Evolutionary conservation across 2,888 invertebrate genomes (phyloP).

Genomic region (Tetragonisca angustula): DNA sequence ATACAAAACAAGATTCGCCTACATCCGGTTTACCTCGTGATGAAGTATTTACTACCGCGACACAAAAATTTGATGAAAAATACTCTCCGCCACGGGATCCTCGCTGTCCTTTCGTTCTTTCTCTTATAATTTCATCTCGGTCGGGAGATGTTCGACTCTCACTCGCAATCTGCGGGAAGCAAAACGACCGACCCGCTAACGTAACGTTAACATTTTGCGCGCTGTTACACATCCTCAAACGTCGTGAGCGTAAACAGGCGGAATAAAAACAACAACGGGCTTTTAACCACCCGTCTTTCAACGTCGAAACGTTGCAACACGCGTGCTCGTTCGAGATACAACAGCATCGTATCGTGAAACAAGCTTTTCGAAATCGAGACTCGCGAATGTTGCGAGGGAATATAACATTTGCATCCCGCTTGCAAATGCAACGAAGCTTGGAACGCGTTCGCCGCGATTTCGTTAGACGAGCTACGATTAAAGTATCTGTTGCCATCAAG

Average conservation of each 20-base stretch:
- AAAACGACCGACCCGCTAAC: constrained; percentile 39
- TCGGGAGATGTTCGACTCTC: background rate
- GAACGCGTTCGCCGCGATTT: constrained; percentile 18
- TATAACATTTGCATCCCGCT: background rate
- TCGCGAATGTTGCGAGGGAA: background rate
- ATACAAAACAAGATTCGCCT: constrained; percentile 10
- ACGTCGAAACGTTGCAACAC: constrained; percentile 7
- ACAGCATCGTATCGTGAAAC: constrained; percentile 9
- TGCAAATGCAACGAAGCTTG: constrained; percentile 7
- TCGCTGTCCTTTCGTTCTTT: background rate
- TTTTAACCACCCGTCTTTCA: background rate
- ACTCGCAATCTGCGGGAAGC: too few relatives aligned
- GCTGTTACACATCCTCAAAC: background rate
- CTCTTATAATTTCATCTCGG: too few relatives aligned
- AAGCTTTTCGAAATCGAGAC: constrained; percentile 15
- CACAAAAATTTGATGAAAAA: background rate
- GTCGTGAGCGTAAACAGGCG: background rate
- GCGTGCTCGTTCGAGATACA: background rate
- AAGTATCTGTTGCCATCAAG: constrained; percentile 1
- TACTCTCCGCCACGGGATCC: background rate
- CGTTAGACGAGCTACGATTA: constrained; percentile 9
- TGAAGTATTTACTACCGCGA: background rate
- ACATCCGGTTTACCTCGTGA: background rate
- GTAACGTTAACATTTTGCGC: constrained; percentile 24
- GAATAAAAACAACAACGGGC: background rate